Base-by-base conservation (phyloP, 2,888 invertebrate genomes). In the Thera britannica region DNA sequence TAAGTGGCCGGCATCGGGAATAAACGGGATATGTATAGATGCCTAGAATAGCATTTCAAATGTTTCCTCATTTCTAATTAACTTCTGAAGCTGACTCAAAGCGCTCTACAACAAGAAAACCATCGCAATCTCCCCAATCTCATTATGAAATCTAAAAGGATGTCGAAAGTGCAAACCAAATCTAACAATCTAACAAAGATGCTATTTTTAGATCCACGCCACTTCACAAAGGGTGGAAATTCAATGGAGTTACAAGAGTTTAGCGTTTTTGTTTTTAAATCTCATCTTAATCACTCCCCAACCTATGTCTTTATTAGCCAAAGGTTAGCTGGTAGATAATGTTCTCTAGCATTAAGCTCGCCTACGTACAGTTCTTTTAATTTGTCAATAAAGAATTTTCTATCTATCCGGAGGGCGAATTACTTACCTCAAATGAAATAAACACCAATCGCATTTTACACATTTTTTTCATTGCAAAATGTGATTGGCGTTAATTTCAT, bases 1-100 rank as follows among this genome's bases (percentile, higher is more conserved):
- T 9, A 58, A 58, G 46, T 58, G 51, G 58, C 41, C 46, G 56
- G 44, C 56, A 55, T 34, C 35, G 36, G 38, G 38, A 6, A 38
- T 6, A 38, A 23, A 23, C 23, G 41, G 7, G 41, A 41, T 41
- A 41, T 38, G 38, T 5, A 5, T 38, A 4, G 38, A 38, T 38
- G 9, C 44, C 44, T 9, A 9, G 44, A 46, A 46, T 9, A 9
- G 9, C 7, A 46, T 9, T 46, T 9, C 9, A 8, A 8, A 9
- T 9, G 44, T 9, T 46, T 46, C 9, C 9, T 9, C 9, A 46
- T 9, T 46, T 46, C 44, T 9, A 46, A 9, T 46, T 46, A 46
- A 46, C 44, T 44, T 44, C 44, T 38, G 6, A 44, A 2, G 44
- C 44, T 9, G 9, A 46, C 44, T 46, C 9, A 46, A 46, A 46